Evolutionary conservation across 2,113 vertebrate species (phyloP).

Genomic region (Semnornis frantzii): DNA sequence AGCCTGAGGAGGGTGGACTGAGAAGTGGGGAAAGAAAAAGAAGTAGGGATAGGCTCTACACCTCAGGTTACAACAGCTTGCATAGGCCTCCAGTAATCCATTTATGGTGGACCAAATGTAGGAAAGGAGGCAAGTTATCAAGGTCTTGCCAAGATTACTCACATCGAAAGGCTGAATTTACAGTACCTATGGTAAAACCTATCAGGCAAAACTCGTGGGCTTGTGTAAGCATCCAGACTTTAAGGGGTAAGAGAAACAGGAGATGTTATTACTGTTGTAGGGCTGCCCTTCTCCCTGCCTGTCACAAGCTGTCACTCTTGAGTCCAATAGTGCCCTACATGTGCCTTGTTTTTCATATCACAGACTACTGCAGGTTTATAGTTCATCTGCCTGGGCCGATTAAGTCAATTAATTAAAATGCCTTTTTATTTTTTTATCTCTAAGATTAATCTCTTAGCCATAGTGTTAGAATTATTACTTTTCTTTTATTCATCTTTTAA

Average conservation of each 20-base stretch:
- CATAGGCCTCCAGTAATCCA: neutral
- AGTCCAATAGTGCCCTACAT: accelerated
- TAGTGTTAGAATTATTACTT: neutral
- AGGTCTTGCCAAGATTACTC: neutral
- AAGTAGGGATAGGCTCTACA: neutral
- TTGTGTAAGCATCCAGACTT: neutral
- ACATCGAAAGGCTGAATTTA: neutral
- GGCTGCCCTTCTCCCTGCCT: neutral
- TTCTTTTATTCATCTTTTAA: neutral
- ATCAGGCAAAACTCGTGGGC: neutral
- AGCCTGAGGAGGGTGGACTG: neutral
- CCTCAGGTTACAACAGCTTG: neutral
- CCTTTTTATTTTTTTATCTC: neutral
- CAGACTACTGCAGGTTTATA: neutral
- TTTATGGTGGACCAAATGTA: neutral
- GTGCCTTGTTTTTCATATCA: neutral
- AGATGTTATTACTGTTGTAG: neutral
- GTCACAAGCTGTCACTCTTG: neutral
- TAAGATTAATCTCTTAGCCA: neutral
- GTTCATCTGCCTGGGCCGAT: neutral
- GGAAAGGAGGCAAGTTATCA: neutral
- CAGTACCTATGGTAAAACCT: neutral
- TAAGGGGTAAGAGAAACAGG: neutral
- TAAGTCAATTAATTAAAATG: neutral
- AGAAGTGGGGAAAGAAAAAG: neutral